phyloP scores from a whole-genome alignment of 2,888 invertebrate species.

The Pegoplata infirma region DNA sequence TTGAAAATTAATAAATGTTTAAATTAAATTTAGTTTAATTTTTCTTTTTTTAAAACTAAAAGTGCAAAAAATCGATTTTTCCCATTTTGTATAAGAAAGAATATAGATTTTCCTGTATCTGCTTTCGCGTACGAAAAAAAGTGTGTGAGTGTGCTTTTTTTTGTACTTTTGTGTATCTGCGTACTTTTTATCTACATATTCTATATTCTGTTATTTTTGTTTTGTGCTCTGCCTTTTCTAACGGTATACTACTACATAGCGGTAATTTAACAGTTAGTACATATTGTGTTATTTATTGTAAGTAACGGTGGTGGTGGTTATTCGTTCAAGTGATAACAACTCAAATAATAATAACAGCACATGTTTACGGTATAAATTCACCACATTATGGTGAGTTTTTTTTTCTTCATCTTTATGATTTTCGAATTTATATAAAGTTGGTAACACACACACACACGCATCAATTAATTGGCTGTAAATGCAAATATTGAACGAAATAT shows the following conservation, averaged over 20 bases:
- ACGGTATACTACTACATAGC: conserved; percentile 43
- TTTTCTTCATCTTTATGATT: conserved; percentile 30
- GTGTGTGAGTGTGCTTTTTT: conserved; percentile 45
- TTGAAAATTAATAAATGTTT: background rate
- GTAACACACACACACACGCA: too few species aligned
- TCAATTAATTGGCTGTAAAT: conserved; percentile 40
- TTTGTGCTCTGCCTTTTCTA: conserved; percentile 16
- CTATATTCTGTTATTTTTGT: background rate
- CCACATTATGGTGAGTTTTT: conserved; percentile 24
- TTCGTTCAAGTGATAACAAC: conserved; percentile 13
- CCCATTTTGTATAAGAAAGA: conserved; percentile 61
- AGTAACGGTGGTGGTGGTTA: conserved; percentile 26
- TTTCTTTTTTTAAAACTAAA: conserved; percentile 35
- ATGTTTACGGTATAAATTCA: conserved; percentile 14
- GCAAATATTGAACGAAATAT: conserved; percentile 21
- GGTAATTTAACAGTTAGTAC: conserved; percentile 43
- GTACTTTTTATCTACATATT: conserved; percentile 27
- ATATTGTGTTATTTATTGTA: conserved; percentile 11
- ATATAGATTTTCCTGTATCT: conserved; percentile 65
- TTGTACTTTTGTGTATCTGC: conserved; percentile 30
- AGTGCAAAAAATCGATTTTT: conserved; percentile 66
- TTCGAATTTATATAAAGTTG: too few species aligned
- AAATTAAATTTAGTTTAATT: conserved; percentile 7
- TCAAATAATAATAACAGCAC: too few species aligned
- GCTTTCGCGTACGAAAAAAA: conserved; percentile 46